Evolutionary conservation across 2,113 vertebrate genomes (phyloP).

Genomic region (Meleagris gallopavo): DNA sequence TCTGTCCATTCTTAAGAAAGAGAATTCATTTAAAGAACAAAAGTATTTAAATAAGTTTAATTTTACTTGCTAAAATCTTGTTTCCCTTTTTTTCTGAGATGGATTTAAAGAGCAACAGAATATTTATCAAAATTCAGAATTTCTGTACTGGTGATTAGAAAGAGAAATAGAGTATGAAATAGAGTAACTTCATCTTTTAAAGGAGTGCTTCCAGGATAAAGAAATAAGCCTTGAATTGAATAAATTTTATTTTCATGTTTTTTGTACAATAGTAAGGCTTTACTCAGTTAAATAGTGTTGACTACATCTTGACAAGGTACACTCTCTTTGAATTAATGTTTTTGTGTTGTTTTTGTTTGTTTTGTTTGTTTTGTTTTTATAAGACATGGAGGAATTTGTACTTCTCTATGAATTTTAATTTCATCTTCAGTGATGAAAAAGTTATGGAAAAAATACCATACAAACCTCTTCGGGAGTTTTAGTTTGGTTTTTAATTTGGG

Average conservation of each 20-base stretch:
- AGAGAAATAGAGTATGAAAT: neutral
- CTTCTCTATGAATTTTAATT: neutral
- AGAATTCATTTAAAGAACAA: constrained; percentile 28
- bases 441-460: neutral
- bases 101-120: neutral
- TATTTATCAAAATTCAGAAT: constrained; percentile 21
- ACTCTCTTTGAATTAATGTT: neutral
- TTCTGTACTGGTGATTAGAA: neutral
- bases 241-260: neutral
- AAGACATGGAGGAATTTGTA: neutral
- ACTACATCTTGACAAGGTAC: neutral
- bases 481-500: neutral
- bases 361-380: neutral
- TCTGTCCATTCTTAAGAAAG: neutral
- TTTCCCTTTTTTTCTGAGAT: neutral
- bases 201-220: neutral
- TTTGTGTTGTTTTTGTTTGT: neutral
- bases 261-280: neutral
- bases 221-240: neutral
- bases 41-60: constrained; percentile 41
- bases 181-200: neutral
- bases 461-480: rapidly evolving
- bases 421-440: neutral
- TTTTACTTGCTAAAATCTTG: constrained; percentile 42
- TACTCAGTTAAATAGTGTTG: rapidly evolving